Evolutionary conservation across 2,797 vertebrate genomes (phyloP).

Genomic region (Chaenodraco wilsoni): DNA sequence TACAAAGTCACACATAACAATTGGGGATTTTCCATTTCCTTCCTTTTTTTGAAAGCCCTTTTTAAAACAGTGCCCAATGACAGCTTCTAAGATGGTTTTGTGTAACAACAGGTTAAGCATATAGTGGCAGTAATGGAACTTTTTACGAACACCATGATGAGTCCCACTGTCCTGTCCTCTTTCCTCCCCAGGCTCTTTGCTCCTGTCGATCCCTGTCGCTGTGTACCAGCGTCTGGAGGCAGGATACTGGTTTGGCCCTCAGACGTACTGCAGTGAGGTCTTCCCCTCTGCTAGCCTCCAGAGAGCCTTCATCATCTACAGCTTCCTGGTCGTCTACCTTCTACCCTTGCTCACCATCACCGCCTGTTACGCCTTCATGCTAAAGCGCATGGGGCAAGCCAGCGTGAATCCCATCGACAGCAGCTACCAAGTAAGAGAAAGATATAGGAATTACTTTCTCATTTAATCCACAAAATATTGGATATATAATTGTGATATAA

Average conservation of each 20-base stretch:
- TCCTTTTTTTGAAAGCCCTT: no score
- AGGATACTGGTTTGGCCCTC: constrained; percentile 79
- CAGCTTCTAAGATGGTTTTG: no score
- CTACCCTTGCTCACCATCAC: constrained; percentile 79
- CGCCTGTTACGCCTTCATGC: constrained; percentile 78
- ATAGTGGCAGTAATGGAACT: neutral
- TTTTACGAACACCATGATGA: neutral
- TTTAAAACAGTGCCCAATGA: no score
- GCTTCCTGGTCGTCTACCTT: constrained; percentile 80
- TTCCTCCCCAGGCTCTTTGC: constrained; percentile 67
- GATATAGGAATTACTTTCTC: neutral
- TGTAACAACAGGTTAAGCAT: no score
- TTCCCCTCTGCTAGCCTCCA: constrained; percentile 76
- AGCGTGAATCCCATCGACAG: constrained; percentile 73
- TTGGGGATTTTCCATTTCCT: neutral
- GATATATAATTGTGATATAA: neutral
- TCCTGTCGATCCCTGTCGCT: constrained; percentile 75
- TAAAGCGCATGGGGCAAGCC: constrained; percentile 76
- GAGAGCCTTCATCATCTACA: constrained; percentile 79
- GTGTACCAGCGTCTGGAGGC: constrained; percentile 77
- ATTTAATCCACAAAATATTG: neutral
- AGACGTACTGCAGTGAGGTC: constrained; percentile 77
- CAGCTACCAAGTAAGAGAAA: constrained; percentile 70
- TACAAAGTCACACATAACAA: no score
- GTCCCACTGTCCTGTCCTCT: neutral